Conservation (phyloP, 1,140 invertebrate genomes). For the Schlechtendalia chinensis region DNA sequence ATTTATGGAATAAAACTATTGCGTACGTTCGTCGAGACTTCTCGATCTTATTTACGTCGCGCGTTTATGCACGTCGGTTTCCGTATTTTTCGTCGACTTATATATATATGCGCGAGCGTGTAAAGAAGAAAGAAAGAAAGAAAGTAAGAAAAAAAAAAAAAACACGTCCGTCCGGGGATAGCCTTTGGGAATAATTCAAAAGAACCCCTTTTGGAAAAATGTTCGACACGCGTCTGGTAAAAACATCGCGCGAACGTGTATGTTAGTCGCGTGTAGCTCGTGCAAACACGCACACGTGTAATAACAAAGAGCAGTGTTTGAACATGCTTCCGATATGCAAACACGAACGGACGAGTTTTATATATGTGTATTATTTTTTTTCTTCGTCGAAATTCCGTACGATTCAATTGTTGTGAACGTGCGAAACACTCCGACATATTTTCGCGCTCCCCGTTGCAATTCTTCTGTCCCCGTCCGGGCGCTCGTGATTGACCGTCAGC, state of each 20-base stretch:
- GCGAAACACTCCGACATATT: slow-evolving; percentile 8
- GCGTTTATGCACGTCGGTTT: neutral
- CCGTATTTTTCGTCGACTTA: neutral
- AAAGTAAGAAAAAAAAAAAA: neutral
- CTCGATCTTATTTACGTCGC: neutral
- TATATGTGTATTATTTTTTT: too few species aligned
- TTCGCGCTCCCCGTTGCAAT: neutral
- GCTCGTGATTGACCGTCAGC: slow-evolving; percentile 46
- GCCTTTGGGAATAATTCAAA: slow-evolving; percentile 49
- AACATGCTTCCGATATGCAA: slow-evolving; percentile 33
- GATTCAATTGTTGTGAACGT: slow-evolving; percentile 35
- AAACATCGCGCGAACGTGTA: neutral
- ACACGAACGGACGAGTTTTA: slow-evolving; percentile 14
- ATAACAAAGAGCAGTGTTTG: slow-evolving; percentile 36
- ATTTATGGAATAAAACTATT: too few species aligned
- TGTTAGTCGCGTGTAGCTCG: too few species aligned
- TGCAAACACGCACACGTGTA: neutral
- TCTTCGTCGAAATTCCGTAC: slow-evolving; percentile 4
- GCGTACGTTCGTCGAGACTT: neutral
- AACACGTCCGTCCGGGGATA: slow-evolving; percentile 16
- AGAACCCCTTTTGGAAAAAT: slow-evolving; percentile 6
- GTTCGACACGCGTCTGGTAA: neutral
- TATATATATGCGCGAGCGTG: too few species aligned
- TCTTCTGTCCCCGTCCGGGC: neutral
- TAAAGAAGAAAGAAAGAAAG: neutral